Percentiles rank a stretch among this genome's conserved stretches.
These are phyloP conservation scores for Sus scrofa DNA, from an alignment of 2,113 vertebrate species.

Conservation along the genomic window T2T-Sscrofa CM000820.6:11944501-11945000, in stretches of 20 bases:
- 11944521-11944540: background rate
- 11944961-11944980: background rate
- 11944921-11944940: background rate
- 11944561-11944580: background rate
- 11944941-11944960: background rate
- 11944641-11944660: background rate
- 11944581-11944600: background rate
- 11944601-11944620: background rate
- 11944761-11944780: background rate
- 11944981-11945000: background rate
- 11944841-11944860: background rate
- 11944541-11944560: background rate
- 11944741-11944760: background rate
- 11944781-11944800: background rate
- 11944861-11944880: background rate
- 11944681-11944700: background rate
- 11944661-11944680: background rate
- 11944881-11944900: background rate
- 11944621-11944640: background rate
- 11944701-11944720: background rate
- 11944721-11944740: background rate
- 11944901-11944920: background rate
- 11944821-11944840: background rate
- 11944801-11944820: background rate
- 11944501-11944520: background rate